Evolutionary conservation across 2,797 vertebrate genomes (phyloP).

Genomic region (Siniperca obscura): DNA sequence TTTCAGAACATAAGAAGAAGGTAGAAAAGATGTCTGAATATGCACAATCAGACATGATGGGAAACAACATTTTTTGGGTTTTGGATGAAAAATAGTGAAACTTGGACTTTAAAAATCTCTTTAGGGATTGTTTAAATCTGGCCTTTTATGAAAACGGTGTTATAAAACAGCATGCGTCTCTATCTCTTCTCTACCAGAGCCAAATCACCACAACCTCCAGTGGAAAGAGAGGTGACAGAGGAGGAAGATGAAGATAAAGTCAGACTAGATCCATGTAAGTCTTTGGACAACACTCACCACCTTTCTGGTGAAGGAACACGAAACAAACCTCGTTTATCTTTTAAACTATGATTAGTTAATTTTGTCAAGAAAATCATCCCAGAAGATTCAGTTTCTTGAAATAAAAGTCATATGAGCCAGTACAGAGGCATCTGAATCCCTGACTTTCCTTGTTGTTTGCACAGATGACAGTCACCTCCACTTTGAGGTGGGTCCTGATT

Average conservation of each 20-base stretch:
- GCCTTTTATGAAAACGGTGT: not conserved
- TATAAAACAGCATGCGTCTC: not conserved
- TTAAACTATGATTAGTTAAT: not conserved
- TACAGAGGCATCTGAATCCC: not conserved
- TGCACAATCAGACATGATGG: not conserved
- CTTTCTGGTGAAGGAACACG: not conserved
- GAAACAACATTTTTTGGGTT: not conserved
- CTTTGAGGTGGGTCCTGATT: constrained; percentile 88
- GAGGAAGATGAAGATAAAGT: constrained; percentile 84
- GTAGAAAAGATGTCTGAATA: not conserved
- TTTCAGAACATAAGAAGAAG: not conserved
- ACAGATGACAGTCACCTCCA: constrained; percentile 92
- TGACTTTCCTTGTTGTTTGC: not conserved
- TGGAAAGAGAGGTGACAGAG: constrained; percentile 74
- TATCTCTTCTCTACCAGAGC: constrained; percentile 78
- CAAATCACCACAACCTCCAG: constrained; percentile 86
- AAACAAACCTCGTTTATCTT: not conserved
- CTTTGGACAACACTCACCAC: not conserved
- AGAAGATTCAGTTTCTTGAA: not conserved
- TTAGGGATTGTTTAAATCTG: not conserved
- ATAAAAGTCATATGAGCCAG: too few relatives aligned
- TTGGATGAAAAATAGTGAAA: not conserved
- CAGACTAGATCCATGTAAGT: constrained; percentile 89
- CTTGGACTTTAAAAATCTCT: not conserved
- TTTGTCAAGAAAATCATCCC: not conserved